phyloP scores from a whole-genome alignment of 2,113 vertebrate genomes.

The Rhinogobius similis region DNA sequence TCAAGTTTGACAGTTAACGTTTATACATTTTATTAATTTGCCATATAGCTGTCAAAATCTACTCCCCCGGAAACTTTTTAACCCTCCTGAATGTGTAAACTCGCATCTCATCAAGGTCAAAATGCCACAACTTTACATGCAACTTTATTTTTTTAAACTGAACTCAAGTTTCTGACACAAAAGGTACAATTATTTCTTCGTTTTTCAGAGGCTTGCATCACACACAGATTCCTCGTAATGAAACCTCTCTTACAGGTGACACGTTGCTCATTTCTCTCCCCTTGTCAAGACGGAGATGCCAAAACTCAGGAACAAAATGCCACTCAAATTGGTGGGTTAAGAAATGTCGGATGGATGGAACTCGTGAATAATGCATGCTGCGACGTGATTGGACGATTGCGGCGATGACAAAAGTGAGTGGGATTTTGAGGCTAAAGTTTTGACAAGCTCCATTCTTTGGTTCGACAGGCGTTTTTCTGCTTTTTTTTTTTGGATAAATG shows the following conservation, averaged over 20 bases:
- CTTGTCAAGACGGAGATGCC: neutral
- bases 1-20: too few species aligned
- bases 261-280: neutral
- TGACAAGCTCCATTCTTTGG: neutral
- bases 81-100: too few species aligned
- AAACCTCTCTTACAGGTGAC: neutral
- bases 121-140: neutral
- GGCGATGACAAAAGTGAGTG: neutral
- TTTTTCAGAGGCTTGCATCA: conserved; percentile 6
- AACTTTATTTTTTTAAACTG: neutral
- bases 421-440: conserved; percentile 10
- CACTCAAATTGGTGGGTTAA: conserved; percentile 7
- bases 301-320: neutral
- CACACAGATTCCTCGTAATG: neutral
- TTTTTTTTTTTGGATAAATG: neutral
- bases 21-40: too few species aligned
- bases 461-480: conserved; percentile 1
- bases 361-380: conserved; percentile 2
- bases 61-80: too few species aligned
- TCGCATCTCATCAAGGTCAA: neutral
- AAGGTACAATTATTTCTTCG: neutral
- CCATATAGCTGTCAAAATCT: too few species aligned
- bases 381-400: neutral
- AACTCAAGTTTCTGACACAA: neutral
- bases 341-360: neutral